Base-by-base conservation (phyloP, 2,797 vertebrate genomes). In the Cirrhinus mrigala region DNA sequence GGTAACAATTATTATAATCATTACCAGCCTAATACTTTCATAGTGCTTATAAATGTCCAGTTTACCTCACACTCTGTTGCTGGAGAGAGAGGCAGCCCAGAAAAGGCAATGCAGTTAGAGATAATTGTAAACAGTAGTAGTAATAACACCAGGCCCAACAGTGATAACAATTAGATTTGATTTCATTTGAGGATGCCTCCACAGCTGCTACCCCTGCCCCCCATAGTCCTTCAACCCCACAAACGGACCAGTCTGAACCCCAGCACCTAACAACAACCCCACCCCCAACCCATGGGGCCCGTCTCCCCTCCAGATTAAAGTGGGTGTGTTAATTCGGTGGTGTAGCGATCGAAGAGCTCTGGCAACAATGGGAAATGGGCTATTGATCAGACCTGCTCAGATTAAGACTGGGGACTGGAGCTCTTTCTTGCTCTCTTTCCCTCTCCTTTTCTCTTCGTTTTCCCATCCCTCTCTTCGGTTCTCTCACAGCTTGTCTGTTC, bases 311-410 rank as follows among this genome's bases (percentile, higher is more conserved):
- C 95, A 97, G 97, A 98, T 97, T 97, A 98, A 97, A 96, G 96
- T 97, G 94, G 93, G 97, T 97, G 96, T 97, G 96, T 97, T 98
- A 97, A 98, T 97, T 98, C 97, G 95, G 93, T 94, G 96, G 97
- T 97, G 96, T 97, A 96, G 96, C 96, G 97, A 98, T 98, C 97
- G 97, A 98, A 98, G 96, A 94, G 97, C 97, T 97, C 97, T 97
- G 97, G 97, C 97, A 97, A 98, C 97, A 97, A 98, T 97, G 97
- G 97, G 97, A 98, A 98, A 98, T 98, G 97, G 97, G 96, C 97
- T 97, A 98, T 98, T 97, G 97, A 98, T 97, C 97, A 97, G 96
- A 95, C 95, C 95, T 96, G 96, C 97, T 97, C 97, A 98, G 97
- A 98, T 98, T 98, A 98, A 98, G 97, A 98, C 97, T 97, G 96